Percentiles rank a stretch among this genome's conserved stretches.
Evolutionary conservation across 2,888 invertebrate genomes (phyloP).

Genomic region (Neuroscelio doddi): DNA sequence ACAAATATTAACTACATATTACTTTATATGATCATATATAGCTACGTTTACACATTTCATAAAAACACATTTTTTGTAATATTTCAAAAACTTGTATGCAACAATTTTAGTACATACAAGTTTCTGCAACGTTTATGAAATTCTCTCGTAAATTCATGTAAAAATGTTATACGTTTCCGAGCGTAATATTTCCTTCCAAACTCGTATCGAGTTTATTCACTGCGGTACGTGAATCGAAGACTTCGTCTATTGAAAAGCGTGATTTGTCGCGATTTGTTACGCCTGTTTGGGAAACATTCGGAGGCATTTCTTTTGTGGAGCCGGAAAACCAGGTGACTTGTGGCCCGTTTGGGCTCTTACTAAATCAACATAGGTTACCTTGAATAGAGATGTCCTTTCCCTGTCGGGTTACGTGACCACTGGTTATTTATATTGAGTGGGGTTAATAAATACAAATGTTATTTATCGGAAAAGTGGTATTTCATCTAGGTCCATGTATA

Average conservation of each 20-base stretch:
- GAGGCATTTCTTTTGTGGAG: conserved; percentile 54
- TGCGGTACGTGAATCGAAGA: conserved; percentile 1
- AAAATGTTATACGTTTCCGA: too few species aligned
- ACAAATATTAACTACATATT: too few species aligned
- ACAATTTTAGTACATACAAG: too few species aligned
- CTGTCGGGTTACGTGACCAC: conserved; percentile 5
- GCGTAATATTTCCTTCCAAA: too few species aligned
- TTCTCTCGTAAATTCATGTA: too few species aligned
- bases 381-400: conserved; percentile 7
- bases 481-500: background rate
- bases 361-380: conserved; percentile 23
- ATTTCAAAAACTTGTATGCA: too few species aligned
- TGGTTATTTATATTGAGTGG: conserved; percentile 1
- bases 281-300: conserved; percentile 59
- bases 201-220: too few species aligned
- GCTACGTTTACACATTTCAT: too few species aligned
- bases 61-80: too few species aligned
- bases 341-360: conserved; percentile 12
- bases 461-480: conserved; percentile 10
- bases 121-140: too few species aligned
- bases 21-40: too few species aligned
- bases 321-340: conserved; percentile 58
- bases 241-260: conserved; percentile 50
- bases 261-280: conserved; percentile 62
- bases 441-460: conserved; percentile 2